Base-by-base conservation (phyloP, 2,113 vertebrate species). In the Eudyptes chrysolophus region DNA sequence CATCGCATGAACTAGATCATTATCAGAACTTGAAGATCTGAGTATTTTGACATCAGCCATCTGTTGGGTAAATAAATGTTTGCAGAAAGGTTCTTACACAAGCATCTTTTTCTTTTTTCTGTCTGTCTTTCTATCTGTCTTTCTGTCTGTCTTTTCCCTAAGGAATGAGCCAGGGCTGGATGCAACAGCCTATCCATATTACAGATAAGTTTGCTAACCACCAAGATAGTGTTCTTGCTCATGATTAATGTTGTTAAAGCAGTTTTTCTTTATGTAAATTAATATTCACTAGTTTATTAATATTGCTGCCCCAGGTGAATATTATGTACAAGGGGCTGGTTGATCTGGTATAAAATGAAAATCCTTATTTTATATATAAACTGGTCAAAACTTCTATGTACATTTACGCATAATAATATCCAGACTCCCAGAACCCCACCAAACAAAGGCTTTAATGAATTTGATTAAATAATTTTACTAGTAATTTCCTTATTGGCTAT, bases 341-440 rank as follows among this genome's bases (percentile, higher is more conserved):
- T 92, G 49, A 42, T 69, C 44, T 54, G 11, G 3, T 54, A 15
- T 42, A 38, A 76, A 54, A 90, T 52, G 9, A 71, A 80, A 86
- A 44, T 44, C 0, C 13, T 32, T 0, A 12, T 55, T 85, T 75
- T 40, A 11, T 27, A 15, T 19, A 58, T 38, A 48, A 76, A 32
- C 3, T 18, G 3, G 8, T 65, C 7, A 69, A 66, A 61, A 36
- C 11, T 30, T 19, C 71, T 30, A 48, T 34, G 8, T 55, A 11
- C 2, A 16, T 61, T 42, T 81, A 30, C 30, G 25, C 66, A 16
- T 55, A 30, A 40, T 34, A 57, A 36, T 60, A 61, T n/a, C 14
- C 24, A 75, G 34, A 44, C 2, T 44, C 8, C 18, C 25, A 62
- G 55, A 90, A 61, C 3, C 0, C 18, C 13, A 55, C 5, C 10